Base-by-base conservation (phyloP, 2,888 invertebrate genomes). In the Drosophila diplacantha region DNA sequence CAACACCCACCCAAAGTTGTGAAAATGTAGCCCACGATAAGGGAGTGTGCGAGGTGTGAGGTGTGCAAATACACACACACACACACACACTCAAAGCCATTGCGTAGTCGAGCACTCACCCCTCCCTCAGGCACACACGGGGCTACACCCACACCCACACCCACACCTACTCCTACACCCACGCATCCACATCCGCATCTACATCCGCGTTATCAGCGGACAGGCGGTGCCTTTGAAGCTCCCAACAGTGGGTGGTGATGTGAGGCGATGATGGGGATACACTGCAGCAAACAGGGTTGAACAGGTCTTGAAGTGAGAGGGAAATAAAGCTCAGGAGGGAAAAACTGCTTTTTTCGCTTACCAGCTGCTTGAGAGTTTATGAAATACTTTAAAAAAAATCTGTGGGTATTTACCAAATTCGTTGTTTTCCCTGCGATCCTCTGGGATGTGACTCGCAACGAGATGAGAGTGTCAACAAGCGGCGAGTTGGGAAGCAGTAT, bases 1-100 rank as follows among this genome's bases (percentile, higher is more conserved):
- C 79, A 81, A 79, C 82, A 78, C 80, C 82, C 82, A 72, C 74
- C 53, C 34, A 74, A 75, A 73, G 76, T 81, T 79, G 76, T 76
- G 72, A 81, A 78, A 77, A 62, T 65, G 51, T 58, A 59, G 44
- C 49, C 49, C n/a, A 35, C 46, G 53, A 63, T 52, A 63, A 52
- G 63, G 39, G 53, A 18, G 38, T 20, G 51, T 63, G 54, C 16
- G 46, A 50, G 56, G 54, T 62, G 54, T 31, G 46, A 53, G 56
- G 54, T 63, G 24, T 64, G 68, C 68, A 72, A 80, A 75, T 64
- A 63, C 26, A 24, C 31, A 16, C 52, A 63, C 24, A 16, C 52
- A 63, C 18, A 22, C 52, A 26, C 26, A 26, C 26, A 63, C 18
- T n/a, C n/a, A 14, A 29, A 16, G 22, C 12, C 39, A 18, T 47